phyloP scores from a whole-genome alignment of 2,888 invertebrate species.

The Tachina grossa region DNA sequence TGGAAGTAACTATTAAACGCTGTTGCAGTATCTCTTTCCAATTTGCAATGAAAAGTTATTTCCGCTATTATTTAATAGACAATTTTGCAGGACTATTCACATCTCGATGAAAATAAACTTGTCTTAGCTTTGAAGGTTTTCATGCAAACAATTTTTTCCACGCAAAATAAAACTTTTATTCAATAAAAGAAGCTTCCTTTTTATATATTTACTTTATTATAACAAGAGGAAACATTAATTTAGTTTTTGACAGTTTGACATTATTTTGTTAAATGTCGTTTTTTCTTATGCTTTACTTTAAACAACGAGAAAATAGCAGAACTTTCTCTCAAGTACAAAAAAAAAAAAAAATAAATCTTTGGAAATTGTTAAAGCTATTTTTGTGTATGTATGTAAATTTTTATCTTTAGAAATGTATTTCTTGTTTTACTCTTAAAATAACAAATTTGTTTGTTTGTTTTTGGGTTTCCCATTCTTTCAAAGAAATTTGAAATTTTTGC shows the following conservation, averaged over 20 bases:
- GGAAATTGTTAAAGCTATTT: conserved; percentile 22
- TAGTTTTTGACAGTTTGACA: conserved; percentile 48
- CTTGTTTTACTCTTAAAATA: background rate
- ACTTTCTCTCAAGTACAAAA: background rate
- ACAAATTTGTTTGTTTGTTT: background rate
- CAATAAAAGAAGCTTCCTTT: background rate
- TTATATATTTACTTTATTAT: background rate
- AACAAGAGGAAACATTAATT: conserved; percentile 44
- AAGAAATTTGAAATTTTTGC: background rate
- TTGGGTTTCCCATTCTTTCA: background rate
- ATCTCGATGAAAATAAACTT: too few relatives aligned
- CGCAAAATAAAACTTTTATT: background rate
- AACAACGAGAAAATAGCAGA: conserved; percentile 15
- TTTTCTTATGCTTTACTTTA: conserved; percentile 30
- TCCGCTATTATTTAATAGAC: too few relatives aligned
- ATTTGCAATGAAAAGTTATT: too few relatives aligned
- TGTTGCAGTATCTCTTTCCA: too few relatives aligned
- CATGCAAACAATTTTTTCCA: background rate
- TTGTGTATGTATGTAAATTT: background rate
- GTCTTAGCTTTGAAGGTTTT: too few relatives aligned
- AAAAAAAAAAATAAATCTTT: conserved; percentile 20
- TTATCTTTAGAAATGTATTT: background rate
- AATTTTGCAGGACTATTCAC: too few relatives aligned
- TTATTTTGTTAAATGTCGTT: conserved; percentile 18
- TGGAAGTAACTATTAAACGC: too few relatives aligned